These are phyloP conservation scores for Acanthoscelides obtectus DNA, from an alignment of 2,888 invertebrate species.

Conservation along the genomic window DNA sequence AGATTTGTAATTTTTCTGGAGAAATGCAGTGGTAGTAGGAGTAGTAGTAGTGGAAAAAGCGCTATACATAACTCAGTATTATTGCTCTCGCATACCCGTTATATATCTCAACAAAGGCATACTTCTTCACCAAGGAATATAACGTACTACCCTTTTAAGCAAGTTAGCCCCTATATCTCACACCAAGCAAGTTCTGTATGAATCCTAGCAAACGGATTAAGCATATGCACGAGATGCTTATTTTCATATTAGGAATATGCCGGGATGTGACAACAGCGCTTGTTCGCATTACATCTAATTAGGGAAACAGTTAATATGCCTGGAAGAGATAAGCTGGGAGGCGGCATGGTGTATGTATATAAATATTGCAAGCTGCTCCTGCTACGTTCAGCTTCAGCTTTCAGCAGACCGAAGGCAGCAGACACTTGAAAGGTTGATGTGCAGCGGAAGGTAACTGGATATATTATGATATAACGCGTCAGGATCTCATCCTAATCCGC, in stretches of 20 bases:
- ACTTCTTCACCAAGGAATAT: too few relatives aligned
- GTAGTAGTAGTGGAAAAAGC: too few relatives aligned
- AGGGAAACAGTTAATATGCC: not conserved
- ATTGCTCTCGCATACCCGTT: too few relatives aligned
- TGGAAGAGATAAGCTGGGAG: not conserved
- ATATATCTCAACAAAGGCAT: too few relatives aligned
- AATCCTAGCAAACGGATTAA: too few relatives aligned
- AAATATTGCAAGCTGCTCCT: not conserved
- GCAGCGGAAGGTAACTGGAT: not conserved
- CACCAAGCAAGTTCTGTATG: too few relatives aligned
- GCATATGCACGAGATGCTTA: too few relatives aligned
- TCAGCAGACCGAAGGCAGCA: not conserved
- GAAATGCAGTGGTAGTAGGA: too few relatives aligned
- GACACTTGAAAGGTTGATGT: not conserved
- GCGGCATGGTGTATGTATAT: not conserved
- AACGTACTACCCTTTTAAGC: too few relatives aligned
- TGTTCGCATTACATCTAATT: not conserved
- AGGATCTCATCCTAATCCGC: not conserved
- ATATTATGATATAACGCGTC: not conserved
- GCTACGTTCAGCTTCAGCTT: not conserved
- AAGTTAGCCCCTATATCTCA: too few relatives aligned
- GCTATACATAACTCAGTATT: too few relatives aligned
- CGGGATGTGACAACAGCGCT: not conserved
- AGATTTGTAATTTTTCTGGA: too few relatives aligned
- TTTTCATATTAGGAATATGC: not conserved